Evolutionary conservation across 2,113 vertebrate species (phyloP).

Genomic region (Chauna torquata): DNA sequence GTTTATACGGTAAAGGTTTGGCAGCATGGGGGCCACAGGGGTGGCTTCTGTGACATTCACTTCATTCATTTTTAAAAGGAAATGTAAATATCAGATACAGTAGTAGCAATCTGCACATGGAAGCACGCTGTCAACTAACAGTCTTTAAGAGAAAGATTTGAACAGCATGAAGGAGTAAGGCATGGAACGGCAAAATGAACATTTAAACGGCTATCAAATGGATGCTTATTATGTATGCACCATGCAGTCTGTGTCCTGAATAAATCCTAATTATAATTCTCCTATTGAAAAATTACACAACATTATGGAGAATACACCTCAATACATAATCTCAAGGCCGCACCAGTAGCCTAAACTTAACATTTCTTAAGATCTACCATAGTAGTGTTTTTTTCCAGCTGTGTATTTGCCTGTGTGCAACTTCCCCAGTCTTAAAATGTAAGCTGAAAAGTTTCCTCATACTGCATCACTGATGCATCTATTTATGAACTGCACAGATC

Average conservation of each 20-base stretch:
- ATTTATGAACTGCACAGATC: background rate
- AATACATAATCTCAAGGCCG: background rate
- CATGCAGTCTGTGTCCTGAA: background rate
- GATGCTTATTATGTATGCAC: background rate
- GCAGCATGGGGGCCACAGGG: too few species aligned
- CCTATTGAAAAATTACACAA: background rate
- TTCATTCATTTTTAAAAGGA: background rate
- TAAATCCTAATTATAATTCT: background rate
- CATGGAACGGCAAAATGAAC: background rate
- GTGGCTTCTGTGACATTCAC: too few species aligned
- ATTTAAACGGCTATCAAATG: background rate
- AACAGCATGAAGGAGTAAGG: background rate
- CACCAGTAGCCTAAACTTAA: background rate
- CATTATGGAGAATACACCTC: background rate
- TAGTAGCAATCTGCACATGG: background rate
- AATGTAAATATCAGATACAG: background rate
- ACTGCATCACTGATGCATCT: background rate
- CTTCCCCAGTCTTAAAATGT: background rate
- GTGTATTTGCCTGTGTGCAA: background rate
- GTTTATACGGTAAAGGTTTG: too few species aligned
- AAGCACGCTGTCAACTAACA: background rate
- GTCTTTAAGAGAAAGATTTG: background rate
- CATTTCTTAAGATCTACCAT: background rate
- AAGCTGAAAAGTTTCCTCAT: background rate
- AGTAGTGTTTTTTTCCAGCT: background rate